phyloP scores from a whole-genome alignment of 1,140 invertebrate species.

The Lethocerus indicus region DNA sequence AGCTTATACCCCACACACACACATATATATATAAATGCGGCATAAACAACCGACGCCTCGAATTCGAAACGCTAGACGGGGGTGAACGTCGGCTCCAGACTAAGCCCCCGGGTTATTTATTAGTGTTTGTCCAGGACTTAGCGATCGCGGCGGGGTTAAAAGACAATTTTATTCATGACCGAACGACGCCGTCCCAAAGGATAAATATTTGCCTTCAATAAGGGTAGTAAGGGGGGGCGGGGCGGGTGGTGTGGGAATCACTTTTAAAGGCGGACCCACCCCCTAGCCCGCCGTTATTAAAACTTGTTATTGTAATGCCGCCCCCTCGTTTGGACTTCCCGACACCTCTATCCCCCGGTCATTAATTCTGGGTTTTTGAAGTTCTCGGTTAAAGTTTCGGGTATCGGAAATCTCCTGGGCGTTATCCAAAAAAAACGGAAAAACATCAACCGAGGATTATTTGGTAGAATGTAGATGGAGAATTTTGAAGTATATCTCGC shows the following conservation, averaged over 20 bases:
- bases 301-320: conserved; percentile 1
- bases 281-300: not conserved
- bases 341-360: not conserved
- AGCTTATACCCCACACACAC: not conserved
- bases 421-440: no score
- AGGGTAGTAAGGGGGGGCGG: no score
- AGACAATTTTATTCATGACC: conserved; percentile 14
- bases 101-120: not conserved
- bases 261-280: no score
- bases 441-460: no score
- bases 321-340: not conserved
- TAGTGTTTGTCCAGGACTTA: not conserved
- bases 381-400: not conserved
- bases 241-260: no score
- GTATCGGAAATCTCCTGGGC: no score
- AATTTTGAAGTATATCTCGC: no score
- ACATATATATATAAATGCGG: not conserved
- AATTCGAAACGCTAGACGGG: not conserved
- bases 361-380: not conserved
- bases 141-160: not conserved
- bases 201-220: conserved; percentile 10
- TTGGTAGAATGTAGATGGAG: no score
- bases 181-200: not conserved
- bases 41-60: not conserved
- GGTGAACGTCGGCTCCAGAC: not conserved